Base-by-base conservation (phyloP, 2,797 vertebrate species). In the Meriones psammophilus region DNA sequence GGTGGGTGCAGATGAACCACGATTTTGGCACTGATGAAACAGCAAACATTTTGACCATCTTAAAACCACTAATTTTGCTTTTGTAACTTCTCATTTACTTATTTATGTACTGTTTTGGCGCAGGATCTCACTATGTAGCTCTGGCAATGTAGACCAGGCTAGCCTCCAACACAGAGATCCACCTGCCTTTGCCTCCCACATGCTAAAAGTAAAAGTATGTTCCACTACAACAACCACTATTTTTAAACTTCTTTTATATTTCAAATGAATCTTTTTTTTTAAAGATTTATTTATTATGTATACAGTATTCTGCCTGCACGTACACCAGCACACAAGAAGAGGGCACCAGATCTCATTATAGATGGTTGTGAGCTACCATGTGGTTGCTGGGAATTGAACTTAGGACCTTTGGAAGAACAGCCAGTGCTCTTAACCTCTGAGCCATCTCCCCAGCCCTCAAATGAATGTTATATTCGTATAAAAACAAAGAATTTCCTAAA, bases 1-100 rank as follows among this genome's bases (percentile, higher is more conserved):
- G 97, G 71, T 50, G 99, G 98, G 92, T 99, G 99, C 95, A 99
- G 99, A 98, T 99, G 99, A 96, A 99, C 98, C 30, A 99, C 99
- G 98, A 99, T 99, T 99, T 99, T 99, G 97, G 99, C 99, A 98
- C 99, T 99, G 91, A 77, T 96, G 54, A 90, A 92, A 93, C 26
- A 64, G 12, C 17, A 91, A 80, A 71, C 58, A 64, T 42, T 56
- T 89, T 78, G 20, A 71, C n/a, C 88, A 71, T 3, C 26, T 93
- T 9, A 76, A 91, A 84, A 26, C 8, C 9, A 79, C 18, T 50
- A 66, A 85, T 80, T 88, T 73, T 68, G 39, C 76, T 84, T 93
- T 73, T 3, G 46, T 77, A 89, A 89, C 13, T 80, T 90, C n/a
- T 69, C 30, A n/a, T 69, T 22, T 85, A 46, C 39, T 69, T 85